A percentile compares a stretch with the other conserved stretches of the same genome.
Evolutionary conservation across 2,113 vertebrate genomes (phyloP).

Genomic region (Microtus oregoni): DNA sequence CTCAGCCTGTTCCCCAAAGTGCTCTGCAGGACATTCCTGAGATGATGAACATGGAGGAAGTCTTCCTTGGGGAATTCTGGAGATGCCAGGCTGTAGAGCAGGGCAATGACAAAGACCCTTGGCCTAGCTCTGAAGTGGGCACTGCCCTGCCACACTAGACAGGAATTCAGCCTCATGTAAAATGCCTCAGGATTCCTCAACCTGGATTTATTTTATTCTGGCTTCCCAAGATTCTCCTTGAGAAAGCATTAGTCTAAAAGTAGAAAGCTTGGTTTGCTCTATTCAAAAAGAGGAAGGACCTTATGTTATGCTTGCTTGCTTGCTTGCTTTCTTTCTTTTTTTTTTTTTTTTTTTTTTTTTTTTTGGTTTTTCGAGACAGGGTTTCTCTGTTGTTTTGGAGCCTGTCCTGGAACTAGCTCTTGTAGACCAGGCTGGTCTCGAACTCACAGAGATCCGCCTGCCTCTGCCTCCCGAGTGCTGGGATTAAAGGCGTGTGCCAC

Average conservation of each 20-base stretch:
- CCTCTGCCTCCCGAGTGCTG: too few species aligned
- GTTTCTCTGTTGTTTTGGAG: too few species aligned
- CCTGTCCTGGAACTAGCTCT: too few species aligned
- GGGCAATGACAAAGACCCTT: not conserved
- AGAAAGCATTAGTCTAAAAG: not conserved
- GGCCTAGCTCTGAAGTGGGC: not conserved
- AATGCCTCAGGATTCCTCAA: not conserved
- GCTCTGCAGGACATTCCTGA: not conserved
- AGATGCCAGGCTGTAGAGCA: not conserved
- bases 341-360: too few species aligned
- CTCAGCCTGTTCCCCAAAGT: not conserved
- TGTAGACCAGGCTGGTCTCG: too few species aligned
- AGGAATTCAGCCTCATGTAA: not conserved
- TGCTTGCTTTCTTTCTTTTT: not conserved
- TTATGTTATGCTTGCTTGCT: not conserved
- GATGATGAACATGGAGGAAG: not conserved
- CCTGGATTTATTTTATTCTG: not conserved
- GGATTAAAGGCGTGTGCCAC: too few species aligned
- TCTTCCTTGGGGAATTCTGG: not conserved
- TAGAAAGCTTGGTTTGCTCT: not conserved
- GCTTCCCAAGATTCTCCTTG: not conserved
- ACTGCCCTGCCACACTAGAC: not conserved
- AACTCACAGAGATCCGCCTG: too few species aligned
- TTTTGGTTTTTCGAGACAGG: too few species aligned
- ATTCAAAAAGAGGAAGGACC: not conserved